Conservation (phyloP, 2,888 invertebrate species). For the Eupithecia subumbrata region DNA sequence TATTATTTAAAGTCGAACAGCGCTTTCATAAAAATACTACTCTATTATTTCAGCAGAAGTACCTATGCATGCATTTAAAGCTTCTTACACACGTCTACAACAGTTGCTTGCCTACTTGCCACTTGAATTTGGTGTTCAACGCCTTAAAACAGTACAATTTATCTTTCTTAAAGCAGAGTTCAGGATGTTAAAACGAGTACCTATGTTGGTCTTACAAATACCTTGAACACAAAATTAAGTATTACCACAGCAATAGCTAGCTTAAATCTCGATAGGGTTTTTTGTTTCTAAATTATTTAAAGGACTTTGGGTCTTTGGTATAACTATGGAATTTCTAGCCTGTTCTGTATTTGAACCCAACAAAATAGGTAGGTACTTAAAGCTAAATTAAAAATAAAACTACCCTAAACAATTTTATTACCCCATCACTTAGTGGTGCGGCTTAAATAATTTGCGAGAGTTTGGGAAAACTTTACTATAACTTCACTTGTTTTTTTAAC, state of each 20-base stretch:
- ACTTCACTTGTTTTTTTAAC: too few species aligned
- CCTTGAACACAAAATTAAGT: background rate
- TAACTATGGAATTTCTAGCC: too few species aligned
- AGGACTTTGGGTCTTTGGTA: too few species aligned
- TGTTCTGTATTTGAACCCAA: too few species aligned
- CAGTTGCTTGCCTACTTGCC: background rate
- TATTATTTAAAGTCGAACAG: background rate
- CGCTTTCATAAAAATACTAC: background rate
- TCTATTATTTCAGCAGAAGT: background rate
- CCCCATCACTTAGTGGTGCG: too few species aligned
- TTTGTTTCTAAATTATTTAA: too few species aligned
- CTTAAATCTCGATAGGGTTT: too few species aligned
- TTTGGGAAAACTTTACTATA: too few species aligned
- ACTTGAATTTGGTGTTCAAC: background rate
- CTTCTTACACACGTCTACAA: background rate
- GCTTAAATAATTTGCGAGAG: too few species aligned
- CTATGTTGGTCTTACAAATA: background rate
- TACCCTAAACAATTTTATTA: too few species aligned
- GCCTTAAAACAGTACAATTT: background rate
- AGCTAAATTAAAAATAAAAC: too few species aligned
- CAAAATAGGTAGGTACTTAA: too few species aligned
- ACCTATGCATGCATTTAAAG: background rate
- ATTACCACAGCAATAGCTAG: background rate
- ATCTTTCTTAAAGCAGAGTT: background rate
- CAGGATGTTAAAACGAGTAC: background rate